phyloP scores from a whole-genome alignment of 2,113 vertebrate species.

The Vombatus ursinus region DNA sequence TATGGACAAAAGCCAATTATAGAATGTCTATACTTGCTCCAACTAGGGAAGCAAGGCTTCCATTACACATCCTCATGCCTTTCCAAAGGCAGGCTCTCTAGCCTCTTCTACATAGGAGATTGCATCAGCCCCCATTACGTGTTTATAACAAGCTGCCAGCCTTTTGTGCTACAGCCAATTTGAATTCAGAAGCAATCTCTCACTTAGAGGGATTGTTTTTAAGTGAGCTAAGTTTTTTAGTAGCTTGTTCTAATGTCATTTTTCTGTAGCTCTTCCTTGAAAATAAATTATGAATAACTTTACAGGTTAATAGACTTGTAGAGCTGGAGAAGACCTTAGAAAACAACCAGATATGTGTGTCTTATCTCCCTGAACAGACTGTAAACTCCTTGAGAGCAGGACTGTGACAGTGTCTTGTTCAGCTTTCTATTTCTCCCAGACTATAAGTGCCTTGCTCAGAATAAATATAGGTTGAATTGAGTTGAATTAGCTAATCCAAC shows the following conservation, averaged over 20 bases:
- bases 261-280: too few relatives aligned
- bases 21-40: neutral
- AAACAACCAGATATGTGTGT: neutral
- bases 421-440: neutral
- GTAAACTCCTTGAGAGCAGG: too few relatives aligned
- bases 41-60: neutral
- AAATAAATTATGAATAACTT: neutral
- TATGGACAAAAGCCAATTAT: neutral
- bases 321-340: neutral
- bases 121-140: neutral
- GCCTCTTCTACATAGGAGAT: neutral
- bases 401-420: neutral
- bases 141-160: neutral
- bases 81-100: neutral
- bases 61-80: neutral
- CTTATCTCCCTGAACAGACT: too few relatives aligned
- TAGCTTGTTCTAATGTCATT: too few relatives aligned
- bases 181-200: too few relatives aligned
- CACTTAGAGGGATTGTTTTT: too few relatives aligned
- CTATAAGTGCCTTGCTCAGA: neutral
- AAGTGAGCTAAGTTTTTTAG: too few relatives aligned
- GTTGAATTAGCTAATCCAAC: neutral
- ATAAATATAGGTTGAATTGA: neutral
- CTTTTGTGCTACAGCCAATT: neutral
- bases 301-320: neutral